Conservation (phyloP, 2,888 invertebrate species). For the Harpalus rufipes region DNA sequence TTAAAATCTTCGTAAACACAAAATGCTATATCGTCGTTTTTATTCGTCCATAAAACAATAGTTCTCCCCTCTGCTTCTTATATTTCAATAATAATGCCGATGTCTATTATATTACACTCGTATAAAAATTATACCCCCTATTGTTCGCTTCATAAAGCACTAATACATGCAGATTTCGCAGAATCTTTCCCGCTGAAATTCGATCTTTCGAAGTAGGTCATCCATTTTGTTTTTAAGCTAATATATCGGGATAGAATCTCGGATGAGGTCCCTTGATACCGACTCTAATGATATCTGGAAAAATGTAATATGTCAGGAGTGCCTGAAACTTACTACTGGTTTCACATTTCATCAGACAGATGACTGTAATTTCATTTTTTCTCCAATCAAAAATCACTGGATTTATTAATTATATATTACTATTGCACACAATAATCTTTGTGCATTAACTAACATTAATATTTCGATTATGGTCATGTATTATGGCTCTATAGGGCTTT, state of each 20-base stretch:
- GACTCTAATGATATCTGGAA: slow-evolving; percentile 25
- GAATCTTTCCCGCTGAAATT: neutral
- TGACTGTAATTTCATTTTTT: neutral
- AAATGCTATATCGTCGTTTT: too few relatives aligned
- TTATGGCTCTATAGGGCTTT: too few relatives aligned
- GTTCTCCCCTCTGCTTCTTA: too few relatives aligned
- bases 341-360: slow-evolving; percentile 4
- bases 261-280: slow-evolving; percentile 22
- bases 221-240: slow-evolving; percentile 28
- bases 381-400: neutral
- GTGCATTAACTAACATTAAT: too few relatives aligned
- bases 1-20: too few relatives aligned
- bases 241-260: slow-evolving; percentile 22
- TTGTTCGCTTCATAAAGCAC: neutral
- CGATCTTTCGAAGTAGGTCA: slow-evolving; percentile 10
- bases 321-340: neutral
- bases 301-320: slow-evolving; percentile 30
- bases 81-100: too few relatives aligned
- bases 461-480: too few relatives aligned
- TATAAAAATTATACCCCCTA: neutral
- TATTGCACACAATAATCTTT: too few relatives aligned
- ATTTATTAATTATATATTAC: neutral
- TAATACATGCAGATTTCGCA: neutral
- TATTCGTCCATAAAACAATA: too few relatives aligned
- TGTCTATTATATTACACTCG: too few relatives aligned